Evolutionary conservation across 2,797 vertebrate genomes (phyloP).

Genomic region (Oreonectes daqikongensis): DNA sequence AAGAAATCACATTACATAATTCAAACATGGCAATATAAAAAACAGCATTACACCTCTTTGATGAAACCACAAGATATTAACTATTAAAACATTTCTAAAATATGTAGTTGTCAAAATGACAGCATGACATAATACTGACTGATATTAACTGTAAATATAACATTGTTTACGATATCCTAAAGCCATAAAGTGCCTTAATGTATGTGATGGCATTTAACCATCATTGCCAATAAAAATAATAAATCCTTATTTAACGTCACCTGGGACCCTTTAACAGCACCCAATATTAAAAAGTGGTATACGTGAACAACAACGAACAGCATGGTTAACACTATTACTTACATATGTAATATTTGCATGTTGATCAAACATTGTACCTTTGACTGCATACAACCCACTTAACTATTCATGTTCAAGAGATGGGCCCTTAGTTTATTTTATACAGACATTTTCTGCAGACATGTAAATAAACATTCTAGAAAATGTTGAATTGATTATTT

Average conservation of each 20-base stretch:
- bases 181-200: slow-evolving; percentile 78
- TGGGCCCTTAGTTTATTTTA: slow-evolving; percentile 6
- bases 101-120: slow-evolving; percentile 61
- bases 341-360: slow-evolving; percentile 16
- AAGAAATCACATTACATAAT: slow-evolving; percentile 67
- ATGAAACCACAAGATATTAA: slow-evolving; percentile 66
- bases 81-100: slow-evolving; percentile 69
- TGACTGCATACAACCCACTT: slow-evolving; percentile 19
- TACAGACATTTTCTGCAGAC: not conserved
- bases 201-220: slow-evolving; percentile 37
- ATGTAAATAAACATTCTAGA: not conserved
- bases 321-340: slow-evolving; percentile 27
- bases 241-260: not conserved
- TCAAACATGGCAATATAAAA: slow-evolving; percentile 61
- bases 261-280: not conserved
- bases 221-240: slow-evolving; percentile 31
- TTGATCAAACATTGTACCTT: not conserved
- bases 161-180: slow-evolving; percentile 63
- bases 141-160: slow-evolving; percentile 65
- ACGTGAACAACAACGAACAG: not conserved
- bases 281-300: not conserved
- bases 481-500: not conserved
- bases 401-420: not conserved
- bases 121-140: slow-evolving; percentile 79
- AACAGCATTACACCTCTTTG: slow-evolving; percentile 57